These are phyloP conservation scores for Scaptomyza flava DNA, from an alignment of 2,888 invertebrate species.

Conservation along the genomic window DNA sequence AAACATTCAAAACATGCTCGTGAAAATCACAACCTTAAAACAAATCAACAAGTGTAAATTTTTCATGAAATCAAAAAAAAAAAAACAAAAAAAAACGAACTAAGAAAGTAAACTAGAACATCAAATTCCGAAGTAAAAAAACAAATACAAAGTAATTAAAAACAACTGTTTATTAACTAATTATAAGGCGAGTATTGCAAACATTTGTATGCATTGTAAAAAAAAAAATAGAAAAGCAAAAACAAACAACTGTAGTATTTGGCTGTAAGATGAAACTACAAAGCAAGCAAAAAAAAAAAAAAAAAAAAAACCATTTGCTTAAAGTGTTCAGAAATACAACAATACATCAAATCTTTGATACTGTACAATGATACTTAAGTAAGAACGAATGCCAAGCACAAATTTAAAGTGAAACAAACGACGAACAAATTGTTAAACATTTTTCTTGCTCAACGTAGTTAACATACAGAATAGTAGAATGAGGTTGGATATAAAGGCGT, in stretches of 20 bases:
- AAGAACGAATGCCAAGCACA: constrained; percentile 65
- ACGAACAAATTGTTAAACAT: constrained; percentile 62
- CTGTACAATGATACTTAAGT: constrained; percentile 52
- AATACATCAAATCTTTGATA: constrained; percentile 50
- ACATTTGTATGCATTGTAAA: constrained; percentile 53
- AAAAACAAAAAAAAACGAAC: background rate
- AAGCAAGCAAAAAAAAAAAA: constrained; percentile 13
- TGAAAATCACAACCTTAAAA: constrained; percentile 45
- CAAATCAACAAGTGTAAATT: constrained; percentile 58
- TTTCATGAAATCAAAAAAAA: constrained; percentile 45
- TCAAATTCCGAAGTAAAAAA: constrained; percentile 21
- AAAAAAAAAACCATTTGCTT: constrained; percentile 26
- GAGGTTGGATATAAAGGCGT: constrained; percentile 37
- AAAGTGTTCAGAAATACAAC: constrained; percentile 36
- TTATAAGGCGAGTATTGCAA: constrained; percentile 63
- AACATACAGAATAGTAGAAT: constrained; percentile 43
- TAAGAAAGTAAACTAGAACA: constrained; percentile 8
- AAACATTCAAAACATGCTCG: constrained; percentile 31
- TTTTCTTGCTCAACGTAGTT: constrained; percentile 66
- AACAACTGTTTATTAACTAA: constrained; percentile 70
- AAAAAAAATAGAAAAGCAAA: constrained; percentile 22
- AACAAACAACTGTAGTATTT: constrained; percentile 63
- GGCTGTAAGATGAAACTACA: constrained; percentile 53
- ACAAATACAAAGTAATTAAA: constrained; percentile 40
- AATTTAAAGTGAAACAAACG: constrained; percentile 44